Conservation (phyloP, 2,888 invertebrate genomes). For the Drosophila hamatofila region DNA sequence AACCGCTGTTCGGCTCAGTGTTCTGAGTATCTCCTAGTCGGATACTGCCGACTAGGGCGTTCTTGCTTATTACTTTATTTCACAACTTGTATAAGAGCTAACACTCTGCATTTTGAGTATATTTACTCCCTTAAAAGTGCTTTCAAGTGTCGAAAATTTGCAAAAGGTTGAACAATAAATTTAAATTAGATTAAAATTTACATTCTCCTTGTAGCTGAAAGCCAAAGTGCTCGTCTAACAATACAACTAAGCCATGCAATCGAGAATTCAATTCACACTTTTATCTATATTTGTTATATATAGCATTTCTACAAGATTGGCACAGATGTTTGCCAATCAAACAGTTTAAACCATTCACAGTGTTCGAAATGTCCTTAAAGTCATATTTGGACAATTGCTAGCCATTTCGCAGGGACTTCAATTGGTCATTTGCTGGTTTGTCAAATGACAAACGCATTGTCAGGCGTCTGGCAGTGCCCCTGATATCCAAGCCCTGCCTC, state of each 20-base stretch:
- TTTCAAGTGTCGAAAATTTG: not conserved
- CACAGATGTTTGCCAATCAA: conserved; percentile 15
- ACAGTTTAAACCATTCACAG: conserved; percentile 1
- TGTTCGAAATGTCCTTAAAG: conserved; percentile 6
- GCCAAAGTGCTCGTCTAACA: not conserved
- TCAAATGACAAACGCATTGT: conserved; percentile 42
- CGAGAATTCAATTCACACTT: conserved; percentile 11
- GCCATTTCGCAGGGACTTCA: conserved; percentile 19
- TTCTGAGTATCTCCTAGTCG: not conserved
- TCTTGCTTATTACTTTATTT: not conserved
- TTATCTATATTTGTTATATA: not conserved
- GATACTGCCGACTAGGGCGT: not conserved
- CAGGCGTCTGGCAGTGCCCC: not conserved
- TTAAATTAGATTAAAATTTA: not conserved
- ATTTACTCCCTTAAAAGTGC: not conserved
- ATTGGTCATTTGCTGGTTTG: conserved; percentile 15
- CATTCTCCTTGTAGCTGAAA: not conserved
- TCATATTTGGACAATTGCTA: conserved; percentile 17
- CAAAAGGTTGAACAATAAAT: not conserved
- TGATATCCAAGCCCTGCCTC: not conserved
- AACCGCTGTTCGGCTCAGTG: not conserved
- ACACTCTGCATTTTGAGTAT: not conserved
- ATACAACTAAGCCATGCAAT: not conserved
- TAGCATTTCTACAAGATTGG: not conserved
- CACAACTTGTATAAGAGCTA: not conserved